Conservation (phyloP, 1,140 invertebrate species). For the Eupristina koningsbergeri region DNA sequence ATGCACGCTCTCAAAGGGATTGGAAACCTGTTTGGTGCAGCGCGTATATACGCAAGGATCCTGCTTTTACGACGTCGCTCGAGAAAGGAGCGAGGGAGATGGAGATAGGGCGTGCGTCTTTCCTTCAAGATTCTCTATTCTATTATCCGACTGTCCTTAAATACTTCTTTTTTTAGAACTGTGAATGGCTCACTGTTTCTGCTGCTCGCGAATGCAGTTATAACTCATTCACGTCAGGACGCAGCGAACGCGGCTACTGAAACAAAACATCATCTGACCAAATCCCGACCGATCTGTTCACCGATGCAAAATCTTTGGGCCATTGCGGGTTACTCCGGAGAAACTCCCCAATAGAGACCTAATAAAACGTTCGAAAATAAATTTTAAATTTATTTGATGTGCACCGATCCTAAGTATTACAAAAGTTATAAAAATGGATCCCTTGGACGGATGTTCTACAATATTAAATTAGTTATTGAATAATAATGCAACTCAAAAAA, state of each 20-base stretch:
- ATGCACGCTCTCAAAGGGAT: conserved; percentile 53
- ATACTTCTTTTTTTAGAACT: conserved; percentile 22
- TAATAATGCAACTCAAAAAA: not conserved
- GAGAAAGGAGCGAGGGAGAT: not conserved
- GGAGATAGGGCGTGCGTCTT: conserved; percentile 51
- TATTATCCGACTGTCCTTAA: conserved; percentile 58
- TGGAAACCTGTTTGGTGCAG: conserved; percentile 64
- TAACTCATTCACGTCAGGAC: conserved; percentile 54
- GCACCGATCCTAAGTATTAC: not conserved
- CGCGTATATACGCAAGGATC: conserved; percentile 51
- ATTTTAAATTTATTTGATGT: not conserved
- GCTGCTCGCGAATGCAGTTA: conserved; percentile 52
- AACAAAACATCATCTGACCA: conserved; percentile 38
- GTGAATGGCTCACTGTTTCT: conserved; percentile 30
- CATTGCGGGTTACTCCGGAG: not conserved
- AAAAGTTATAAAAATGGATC: not conserved
- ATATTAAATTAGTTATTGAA: not conserved
- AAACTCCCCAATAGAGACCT: no score
- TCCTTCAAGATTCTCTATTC: conserved; percentile 57
- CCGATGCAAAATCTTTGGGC: not conserved
- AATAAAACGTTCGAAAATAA: not conserved
- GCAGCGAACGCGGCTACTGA: conserved; percentile 29
- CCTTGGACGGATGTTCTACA: not conserved
- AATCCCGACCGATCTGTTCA: not conserved
- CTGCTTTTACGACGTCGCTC: conserved; percentile 40